These are phyloP conservation scores for Ammodytes marinus DNA, from an alignment of 2,113 vertebrate species.

Conservation along the genomic window DNA sequence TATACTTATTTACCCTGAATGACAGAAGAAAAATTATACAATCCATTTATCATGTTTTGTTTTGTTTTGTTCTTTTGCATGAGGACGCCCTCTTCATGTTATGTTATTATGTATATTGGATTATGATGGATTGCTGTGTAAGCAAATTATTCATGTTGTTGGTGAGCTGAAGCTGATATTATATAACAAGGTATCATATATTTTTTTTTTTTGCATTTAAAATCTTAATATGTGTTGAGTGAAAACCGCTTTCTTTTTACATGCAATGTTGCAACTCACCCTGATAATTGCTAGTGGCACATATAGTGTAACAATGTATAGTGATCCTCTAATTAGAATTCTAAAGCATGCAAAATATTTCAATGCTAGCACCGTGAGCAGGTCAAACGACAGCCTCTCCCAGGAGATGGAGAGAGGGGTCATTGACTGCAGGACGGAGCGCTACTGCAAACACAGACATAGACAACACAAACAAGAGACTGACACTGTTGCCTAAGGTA, in stretches of 20 bases:
- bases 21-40: neutral
- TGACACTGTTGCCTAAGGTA: constrained; percentile 53
- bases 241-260: too few relatives aligned
- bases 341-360: constrained; percentile 39
- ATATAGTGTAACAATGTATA: constrained; percentile 19
- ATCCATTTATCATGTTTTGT: neutral
- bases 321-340: constrained; percentile 34
- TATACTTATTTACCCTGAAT: neutral
- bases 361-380: constrained; percentile 1
- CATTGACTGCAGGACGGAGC: constrained; percentile 37
- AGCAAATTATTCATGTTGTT: neutral
- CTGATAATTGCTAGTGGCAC: constrained; percentile 22
- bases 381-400: constrained; percentile 23
- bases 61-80: too few relatives aligned
- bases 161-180: neutral
- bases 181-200: neutral
- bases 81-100: neutral
- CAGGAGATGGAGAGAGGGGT: constrained; percentile 37
- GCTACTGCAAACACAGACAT: constrained; percentile 68
- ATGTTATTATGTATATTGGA: neutral
- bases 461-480: constrained; percentile 69
- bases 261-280: neutral
- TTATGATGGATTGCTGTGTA: neutral
- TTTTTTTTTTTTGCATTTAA: neutral
- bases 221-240: neutral